Evolutionary conservation across 92 coral and sea anemone genomes (phyloP).

Genomic region (Meandrina meandrites): DNA sequence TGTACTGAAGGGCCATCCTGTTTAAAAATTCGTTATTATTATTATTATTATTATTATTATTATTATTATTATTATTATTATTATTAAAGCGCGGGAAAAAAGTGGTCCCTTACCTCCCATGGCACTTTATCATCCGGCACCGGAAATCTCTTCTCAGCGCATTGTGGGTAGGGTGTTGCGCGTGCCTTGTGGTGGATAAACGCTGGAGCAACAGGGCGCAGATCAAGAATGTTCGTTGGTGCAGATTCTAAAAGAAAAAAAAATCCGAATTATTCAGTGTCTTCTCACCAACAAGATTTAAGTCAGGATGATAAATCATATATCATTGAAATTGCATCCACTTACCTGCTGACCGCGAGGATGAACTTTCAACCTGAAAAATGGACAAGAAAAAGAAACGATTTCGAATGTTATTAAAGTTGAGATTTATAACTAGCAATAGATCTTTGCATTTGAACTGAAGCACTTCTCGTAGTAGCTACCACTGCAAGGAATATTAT

Average conservation of each 20-base stretch:
- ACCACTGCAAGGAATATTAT: too few relatives aligned
- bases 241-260: not conserved
- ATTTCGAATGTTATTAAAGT: too few relatives aligned
- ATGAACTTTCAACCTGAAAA: slow-evolving; percentile 16
- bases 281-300: not conserved
- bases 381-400: not conserved
- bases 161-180: slow-evolving; percentile 87
- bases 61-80: too few relatives aligned
- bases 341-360: slow-evolving; percentile 6
- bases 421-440: too few relatives aligned
- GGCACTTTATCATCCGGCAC: slow-evolving; percentile 87
- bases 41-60: too few relatives aligned
- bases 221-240: slow-evolving; percentile 38
- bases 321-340: not conserved
- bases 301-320: not conserved
- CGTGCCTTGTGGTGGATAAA: slow-evolving; percentile 95
- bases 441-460: too few relatives aligned
- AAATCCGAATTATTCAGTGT: not conserved
- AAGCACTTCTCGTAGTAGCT: too few relatives aligned
- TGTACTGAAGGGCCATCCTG: too few relatives aligned
- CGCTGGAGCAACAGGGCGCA: slow-evolving; percentile 52
- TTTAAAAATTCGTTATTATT: too few relatives aligned
- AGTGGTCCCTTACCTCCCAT: slow-evolving; percentile 78
- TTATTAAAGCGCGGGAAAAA: not conserved
- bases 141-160: slow-evolving; percentile 67